phyloP scores from a whole-genome alignment of 2,797 vertebrate genomes.

The Phalloptychus januarius region DNA sequence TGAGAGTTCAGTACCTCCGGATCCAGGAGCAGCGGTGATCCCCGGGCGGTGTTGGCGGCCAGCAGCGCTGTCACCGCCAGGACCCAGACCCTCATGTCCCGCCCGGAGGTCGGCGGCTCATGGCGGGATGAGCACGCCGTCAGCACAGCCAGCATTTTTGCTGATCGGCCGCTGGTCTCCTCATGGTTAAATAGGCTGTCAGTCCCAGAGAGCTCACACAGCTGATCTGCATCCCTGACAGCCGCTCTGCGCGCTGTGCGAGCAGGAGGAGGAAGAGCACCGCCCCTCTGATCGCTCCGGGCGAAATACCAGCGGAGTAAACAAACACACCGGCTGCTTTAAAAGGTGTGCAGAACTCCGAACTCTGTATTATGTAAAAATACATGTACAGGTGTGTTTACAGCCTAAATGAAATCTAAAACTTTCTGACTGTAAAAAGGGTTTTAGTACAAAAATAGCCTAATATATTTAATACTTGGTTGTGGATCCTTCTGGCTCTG shows the following conservation, averaged over 20 bases:
- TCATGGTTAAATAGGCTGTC: constrained; percentile 31
- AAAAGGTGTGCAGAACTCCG: background rate
- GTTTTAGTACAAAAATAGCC: background rate
- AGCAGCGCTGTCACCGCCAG: constrained; percentile 38
- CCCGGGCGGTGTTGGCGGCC: background rate
- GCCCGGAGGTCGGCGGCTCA: constrained; percentile 38
- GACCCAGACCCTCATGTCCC: constrained; percentile 46
- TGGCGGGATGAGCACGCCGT: constrained; percentile 15
- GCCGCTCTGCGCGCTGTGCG: constrained; percentile 7
- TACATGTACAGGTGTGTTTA: background rate
- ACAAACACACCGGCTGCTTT: background rate
- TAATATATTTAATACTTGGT: too few relatives aligned
- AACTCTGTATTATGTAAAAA: background rate
- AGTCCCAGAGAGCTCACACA: constrained; percentile 8
- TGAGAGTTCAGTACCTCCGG: constrained; percentile 51
- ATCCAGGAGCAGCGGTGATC: constrained; percentile 45
- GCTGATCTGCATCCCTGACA: constrained; percentile 52
- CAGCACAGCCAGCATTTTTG: constrained; percentile 22
- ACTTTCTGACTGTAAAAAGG: background rate
- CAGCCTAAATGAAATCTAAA: background rate
- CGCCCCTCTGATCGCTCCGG: constrained; percentile 40
- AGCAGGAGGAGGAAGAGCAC: constrained; percentile 30
- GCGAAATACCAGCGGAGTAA: background rate
- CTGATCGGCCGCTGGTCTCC: too few relatives aligned
- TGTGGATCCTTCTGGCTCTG: background rate